These are phyloP conservation scores for Solea senegalensis DNA, from an alignment of 2,113 vertebrate species.

Conservation along the genomic window DNA sequence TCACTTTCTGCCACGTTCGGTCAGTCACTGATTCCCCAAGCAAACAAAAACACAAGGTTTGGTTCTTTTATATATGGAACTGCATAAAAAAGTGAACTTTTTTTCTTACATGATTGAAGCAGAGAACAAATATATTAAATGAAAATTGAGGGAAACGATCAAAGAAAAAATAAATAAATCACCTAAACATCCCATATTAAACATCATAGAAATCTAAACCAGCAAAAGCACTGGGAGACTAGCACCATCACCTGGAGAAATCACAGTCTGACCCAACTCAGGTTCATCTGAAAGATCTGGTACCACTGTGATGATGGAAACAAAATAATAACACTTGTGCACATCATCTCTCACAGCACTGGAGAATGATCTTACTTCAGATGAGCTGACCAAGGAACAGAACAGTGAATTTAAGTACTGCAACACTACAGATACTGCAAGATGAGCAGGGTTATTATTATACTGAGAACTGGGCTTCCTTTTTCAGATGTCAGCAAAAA, in stretches of 20 bases:
- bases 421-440: too few relatives aligned
- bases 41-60: background rate
- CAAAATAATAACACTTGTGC: background rate
- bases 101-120: background rate
- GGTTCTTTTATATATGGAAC: background rate
- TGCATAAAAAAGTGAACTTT: background rate
- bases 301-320: background rate
- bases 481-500: too few relatives aligned
- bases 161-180: background rate
- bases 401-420: background rate
- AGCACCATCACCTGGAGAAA: conserved; percentile 60
- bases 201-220: conserved; percentile 50
- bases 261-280: conserved; percentile 22
- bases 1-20: conserved; percentile 39
- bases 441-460: too few relatives aligned
- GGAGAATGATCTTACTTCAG: background rate
- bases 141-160: background rate
- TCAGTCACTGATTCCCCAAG: background rate
- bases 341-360: background rate
- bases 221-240: conserved; percentile 54
- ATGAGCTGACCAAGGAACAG: background rate
- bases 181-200: conserved; percentile 2
- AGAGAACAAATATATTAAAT: background rate
- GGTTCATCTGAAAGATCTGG: conserved; percentile 9
- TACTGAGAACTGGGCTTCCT: too few relatives aligned